Percentiles rank a stretch among this genome's conserved stretches.
Conservation (phyloP, 2,888 invertebrate species). For the Machimus rusticus region DNA sequence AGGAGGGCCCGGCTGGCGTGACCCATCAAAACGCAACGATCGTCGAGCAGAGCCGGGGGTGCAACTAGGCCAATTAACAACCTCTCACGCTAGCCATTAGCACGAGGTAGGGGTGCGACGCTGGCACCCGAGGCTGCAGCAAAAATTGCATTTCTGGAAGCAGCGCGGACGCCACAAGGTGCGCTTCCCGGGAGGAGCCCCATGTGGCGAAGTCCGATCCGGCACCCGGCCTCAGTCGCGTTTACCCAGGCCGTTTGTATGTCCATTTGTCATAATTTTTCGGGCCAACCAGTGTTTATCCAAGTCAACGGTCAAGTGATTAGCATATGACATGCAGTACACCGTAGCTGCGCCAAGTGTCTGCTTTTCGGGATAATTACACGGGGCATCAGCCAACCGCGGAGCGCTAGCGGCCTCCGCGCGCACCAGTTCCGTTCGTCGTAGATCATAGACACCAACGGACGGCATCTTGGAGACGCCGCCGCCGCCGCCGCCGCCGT, state of each 20-base stretch:
- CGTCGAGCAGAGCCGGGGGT: constrained; percentile 14
- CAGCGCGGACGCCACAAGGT: not conserved
- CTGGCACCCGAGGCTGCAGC: not conserved
- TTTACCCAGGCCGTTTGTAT: not conserved
- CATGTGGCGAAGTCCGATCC: not conserved
- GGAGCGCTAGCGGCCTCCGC: not conserved
- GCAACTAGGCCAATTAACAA: constrained; percentile 42
- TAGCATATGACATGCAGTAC: constrained; percentile 24
- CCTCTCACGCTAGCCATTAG: constrained; percentile 32
- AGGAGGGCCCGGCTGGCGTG: constrained; percentile 23
- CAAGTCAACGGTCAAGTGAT: constrained; percentile 3
- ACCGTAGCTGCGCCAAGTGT: not conserved
- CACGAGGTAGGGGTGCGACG: not conserved
- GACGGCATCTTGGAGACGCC: not conserved
- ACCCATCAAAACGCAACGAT: constrained; percentile 34
- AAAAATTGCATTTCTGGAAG: not conserved
- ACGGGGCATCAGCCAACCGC: not conserved
- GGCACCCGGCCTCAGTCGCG: not conserved
- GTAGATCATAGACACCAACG: not conserved
- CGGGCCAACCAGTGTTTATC: constrained; percentile 14
- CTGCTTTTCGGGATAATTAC: constrained; percentile 2
- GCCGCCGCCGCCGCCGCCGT: not conserved
- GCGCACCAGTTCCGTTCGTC: not conserved
- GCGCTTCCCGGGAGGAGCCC: not conserved
- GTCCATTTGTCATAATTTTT: constrained; percentile 31